A percentile compares a stretch with the other conserved stretches of the same genome.
Conservation (phyloP, 2,888 invertebrate species). For the Thera britannica region DNA sequence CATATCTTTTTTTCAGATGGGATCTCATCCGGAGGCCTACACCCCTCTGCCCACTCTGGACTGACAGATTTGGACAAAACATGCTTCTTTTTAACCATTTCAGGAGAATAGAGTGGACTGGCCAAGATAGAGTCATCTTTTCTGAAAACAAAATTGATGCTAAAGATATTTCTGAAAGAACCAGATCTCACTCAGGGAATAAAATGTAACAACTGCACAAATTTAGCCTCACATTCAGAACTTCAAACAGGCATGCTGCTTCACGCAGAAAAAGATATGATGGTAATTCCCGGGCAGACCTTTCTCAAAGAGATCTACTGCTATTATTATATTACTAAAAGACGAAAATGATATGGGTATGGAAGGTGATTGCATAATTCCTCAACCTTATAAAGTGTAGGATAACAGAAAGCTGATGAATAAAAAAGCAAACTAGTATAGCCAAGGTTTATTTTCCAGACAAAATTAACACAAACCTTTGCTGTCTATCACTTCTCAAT, state of each 20-base stretch:
- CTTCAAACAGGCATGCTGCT: too few species aligned
- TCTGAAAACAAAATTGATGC: constrained; percentile 55
- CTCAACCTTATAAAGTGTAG: too few species aligned
- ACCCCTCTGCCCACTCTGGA: constrained; percentile 77
- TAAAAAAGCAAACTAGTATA: constrained; percentile 10
- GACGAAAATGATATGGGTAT: too few species aligned
- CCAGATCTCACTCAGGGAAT: neutral
- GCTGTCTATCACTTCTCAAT: constrained; percentile 55
- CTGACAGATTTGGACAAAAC: constrained; percentile 63
- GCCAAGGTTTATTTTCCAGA: constrained; percentile 3
- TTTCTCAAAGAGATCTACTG: too few species aligned
- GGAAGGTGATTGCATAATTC: too few species aligned
- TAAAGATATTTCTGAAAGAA: neutral
- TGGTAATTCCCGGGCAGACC: too few species aligned
- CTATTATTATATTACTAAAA: too few species aligned
- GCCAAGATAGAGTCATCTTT: constrained; percentile 57
- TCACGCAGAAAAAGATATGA: too few species aligned
- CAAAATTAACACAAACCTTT: constrained; percentile 59
- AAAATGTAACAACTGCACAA: too few species aligned
- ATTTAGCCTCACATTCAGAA: too few species aligned
- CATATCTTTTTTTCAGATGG: constrained; percentile 53
- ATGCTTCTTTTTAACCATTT: constrained; percentile 62
- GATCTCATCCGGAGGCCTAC: constrained; percentile 58
- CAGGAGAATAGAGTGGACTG: constrained; percentile 67
- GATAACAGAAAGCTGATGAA: neutral